phyloP scores from a whole-genome alignment of 2,797 vertebrate species.

The Tamandua tetradactyla region DNA sequence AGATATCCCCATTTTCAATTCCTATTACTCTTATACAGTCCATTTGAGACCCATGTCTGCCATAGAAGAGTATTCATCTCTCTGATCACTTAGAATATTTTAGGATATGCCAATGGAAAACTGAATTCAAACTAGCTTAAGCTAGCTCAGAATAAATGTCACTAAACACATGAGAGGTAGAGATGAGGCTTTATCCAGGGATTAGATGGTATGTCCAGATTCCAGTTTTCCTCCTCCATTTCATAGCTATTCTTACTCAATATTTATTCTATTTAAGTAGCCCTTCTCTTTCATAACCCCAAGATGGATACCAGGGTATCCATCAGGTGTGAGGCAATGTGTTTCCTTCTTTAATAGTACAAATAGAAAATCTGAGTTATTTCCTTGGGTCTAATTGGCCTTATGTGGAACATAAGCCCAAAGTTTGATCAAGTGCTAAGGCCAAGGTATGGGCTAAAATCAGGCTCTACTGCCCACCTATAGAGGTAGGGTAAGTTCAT shows the following conservation, averaged over 20 bases:
- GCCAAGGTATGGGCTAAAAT: background rate
- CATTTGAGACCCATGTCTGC: background rate
- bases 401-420: background rate
- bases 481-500: background rate
- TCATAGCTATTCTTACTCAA: background rate
- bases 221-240: background rate
- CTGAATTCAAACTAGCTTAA: background rate
- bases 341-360: background rate
- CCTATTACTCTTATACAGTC: background rate
- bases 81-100: background rate
- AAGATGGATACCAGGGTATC: background rate
- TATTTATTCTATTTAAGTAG: background rate
- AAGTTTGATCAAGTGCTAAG: background rate
- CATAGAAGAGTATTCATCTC: background rate
- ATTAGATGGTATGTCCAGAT: background rate
- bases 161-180: background rate
- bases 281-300: background rate
- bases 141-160: background rate
- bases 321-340: background rate
- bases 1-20: background rate
- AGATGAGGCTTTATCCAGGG: background rate
- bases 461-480: background rate
- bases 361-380: background rate
- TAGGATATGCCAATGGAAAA: background rate
- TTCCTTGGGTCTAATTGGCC: background rate